Percentiles rank a stretch among this genome's conserved stretches.
Conservation (phyloP, 1,140 invertebrate genomes). For the Manduca sexta region DNA sequence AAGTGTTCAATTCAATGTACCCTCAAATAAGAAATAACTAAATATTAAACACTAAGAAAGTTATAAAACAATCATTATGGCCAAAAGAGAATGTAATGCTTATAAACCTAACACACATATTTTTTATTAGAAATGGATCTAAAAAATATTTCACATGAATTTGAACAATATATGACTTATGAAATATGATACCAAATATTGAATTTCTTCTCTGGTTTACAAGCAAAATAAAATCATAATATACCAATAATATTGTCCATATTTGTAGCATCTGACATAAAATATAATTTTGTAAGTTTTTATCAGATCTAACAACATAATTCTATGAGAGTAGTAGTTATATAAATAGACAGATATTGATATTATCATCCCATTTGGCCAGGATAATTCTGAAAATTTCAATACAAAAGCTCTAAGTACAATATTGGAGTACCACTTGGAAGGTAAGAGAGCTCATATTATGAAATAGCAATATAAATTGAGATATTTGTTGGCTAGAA, state of each 20-base stretch:
- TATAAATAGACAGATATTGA: conserved; percentile 9
- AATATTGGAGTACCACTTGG: conserved; percentile 12
- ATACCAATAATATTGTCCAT: conserved; percentile 13
- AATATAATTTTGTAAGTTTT: conserved; percentile 41
- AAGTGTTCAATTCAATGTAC: no score
- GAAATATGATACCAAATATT: no score
- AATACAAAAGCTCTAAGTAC: conserved; percentile 15
- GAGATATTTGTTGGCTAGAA: no score
- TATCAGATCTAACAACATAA: conserved; percentile 60
- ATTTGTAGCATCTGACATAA: conserved; percentile 7
- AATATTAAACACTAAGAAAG: no score
- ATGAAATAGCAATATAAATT: no score
- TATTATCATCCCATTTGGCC: conserved; percentile 10
- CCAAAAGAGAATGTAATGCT: conserved; percentile 34
- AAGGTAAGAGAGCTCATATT: no score
- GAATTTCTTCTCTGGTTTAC: no score
- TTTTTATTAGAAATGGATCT: conserved; percentile 51
- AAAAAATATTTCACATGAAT: conserved; percentile 56
- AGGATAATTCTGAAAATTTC: no score
- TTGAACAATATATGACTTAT: conserved; percentile 7
- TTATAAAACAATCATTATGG: not conserved
- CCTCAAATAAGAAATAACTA: no score
- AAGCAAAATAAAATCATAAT: no score
- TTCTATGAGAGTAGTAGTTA: not conserved
- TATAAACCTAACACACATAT: conserved; percentile 53